phyloP scores from a whole-genome alignment of 2,888 invertebrate genomes.

The Herminia tarsipennalis region DNA sequence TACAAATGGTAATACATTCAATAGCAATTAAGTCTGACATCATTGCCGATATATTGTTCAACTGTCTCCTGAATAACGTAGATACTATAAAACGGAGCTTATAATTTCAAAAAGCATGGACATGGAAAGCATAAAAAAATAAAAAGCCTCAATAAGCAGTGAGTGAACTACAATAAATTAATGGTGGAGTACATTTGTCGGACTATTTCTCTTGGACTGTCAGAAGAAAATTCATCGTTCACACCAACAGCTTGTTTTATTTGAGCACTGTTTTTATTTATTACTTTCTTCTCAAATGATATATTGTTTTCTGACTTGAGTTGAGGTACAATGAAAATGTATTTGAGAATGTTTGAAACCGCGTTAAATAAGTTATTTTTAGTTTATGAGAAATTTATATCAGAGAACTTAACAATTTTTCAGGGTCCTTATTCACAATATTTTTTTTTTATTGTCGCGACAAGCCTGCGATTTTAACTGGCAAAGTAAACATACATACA shows the following conservation, averaged over 20 bases:
- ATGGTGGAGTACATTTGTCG: conserved; percentile 44
- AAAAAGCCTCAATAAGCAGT: conserved; percentile 27
- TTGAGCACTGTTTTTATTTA: conserved; percentile 40
- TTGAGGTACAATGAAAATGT: conserved; percentile 1
- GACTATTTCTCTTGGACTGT: conserved; percentile 42
- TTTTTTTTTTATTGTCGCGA: too few species aligned
- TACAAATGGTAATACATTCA: too few species aligned
- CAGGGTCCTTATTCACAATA: too few species aligned
- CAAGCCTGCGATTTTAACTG: too few species aligned
- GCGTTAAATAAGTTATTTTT: too few species aligned
- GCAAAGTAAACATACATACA: too few species aligned
- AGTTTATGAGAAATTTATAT: too few species aligned
- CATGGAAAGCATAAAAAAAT: conserved; percentile 27
- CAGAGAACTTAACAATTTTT: too few species aligned
- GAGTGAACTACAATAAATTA: conserved; percentile 45
- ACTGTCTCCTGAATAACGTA: too few species aligned
- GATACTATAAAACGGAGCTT: conserved; percentile 1
- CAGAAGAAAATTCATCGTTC: conserved; percentile 42
- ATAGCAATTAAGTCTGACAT: too few species aligned
- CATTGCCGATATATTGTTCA: too few species aligned
- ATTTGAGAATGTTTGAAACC: too few species aligned
- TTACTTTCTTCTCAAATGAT: conserved; percentile 23
- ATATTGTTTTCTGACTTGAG: conserved; percentile 22
- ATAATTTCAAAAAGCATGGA: conserved; percentile 3
- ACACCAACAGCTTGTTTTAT: conserved; percentile 41